A percentile compares a stretch with the other conserved stretches of the same genome.
Evolutionary conservation across 2,797 vertebrate species (phyloP).

Genomic region (Chromis chromis): DNA sequence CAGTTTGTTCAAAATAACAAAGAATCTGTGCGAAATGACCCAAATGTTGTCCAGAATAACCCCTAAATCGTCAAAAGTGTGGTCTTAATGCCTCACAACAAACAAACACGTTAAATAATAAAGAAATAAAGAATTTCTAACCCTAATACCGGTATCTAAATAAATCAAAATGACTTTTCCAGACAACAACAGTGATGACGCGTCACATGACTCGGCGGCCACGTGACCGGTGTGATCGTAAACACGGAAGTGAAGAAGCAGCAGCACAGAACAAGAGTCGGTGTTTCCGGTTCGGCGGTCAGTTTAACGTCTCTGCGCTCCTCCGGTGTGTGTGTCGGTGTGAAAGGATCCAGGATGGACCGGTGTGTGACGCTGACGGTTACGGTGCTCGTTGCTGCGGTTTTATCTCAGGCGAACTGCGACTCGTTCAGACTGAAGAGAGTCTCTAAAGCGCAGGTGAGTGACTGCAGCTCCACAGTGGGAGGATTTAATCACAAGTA

Average conservation of each 20-base stretch:
- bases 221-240: conserved; percentile 23
- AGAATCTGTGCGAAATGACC: too few species aligned
- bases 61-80: too few species aligned
- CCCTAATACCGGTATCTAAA: too few species aligned
- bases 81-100: too few species aligned
- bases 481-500: too few species aligned
- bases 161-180: too few species aligned
- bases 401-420: neutral
- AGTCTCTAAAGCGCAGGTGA: conserved; percentile 29
- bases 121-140: too few species aligned
- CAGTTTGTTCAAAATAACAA: too few species aligned
- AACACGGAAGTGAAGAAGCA: conserved; percentile 50
- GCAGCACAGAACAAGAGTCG: neutral
- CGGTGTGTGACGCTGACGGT: neutral
- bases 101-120: too few species aligned
- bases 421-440: neutral
- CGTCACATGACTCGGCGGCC: neutral
- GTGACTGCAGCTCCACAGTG: neutral
- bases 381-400: neutral
- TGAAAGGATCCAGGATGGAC: conserved; percentile 20
- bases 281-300: neutral
- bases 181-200: too few species aligned
- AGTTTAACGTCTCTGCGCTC: neutral
- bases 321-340: neutral
- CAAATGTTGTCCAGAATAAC: too few species aligned